Percentiles rank a stretch among this genome's conserved stretches.
Evolutionary conservation across 2,113 vertebrate genomes (phyloP).

Genomic region (Plecturocebus donacophilus): DNA sequence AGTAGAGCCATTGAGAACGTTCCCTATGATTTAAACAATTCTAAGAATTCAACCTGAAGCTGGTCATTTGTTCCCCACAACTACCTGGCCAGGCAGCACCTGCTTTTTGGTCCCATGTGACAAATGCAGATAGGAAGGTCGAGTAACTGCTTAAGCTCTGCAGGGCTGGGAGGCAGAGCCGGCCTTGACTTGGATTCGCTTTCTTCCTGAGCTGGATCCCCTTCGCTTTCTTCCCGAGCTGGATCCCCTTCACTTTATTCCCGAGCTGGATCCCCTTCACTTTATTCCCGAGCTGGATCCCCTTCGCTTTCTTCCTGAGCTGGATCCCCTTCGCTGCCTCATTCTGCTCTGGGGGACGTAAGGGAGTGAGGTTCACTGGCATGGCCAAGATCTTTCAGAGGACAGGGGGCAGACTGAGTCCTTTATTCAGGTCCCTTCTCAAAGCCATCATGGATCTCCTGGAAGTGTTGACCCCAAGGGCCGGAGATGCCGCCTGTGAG

Average conservation of each 20-base stretch:
- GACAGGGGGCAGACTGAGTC: accelerated
- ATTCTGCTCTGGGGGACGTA: neutral
- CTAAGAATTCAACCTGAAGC: neutral
- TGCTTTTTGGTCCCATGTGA: neutral
- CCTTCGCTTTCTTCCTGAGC: too few species aligned
- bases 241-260: neutral
- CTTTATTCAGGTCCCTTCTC: neutral
- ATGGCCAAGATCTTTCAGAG: accelerated
- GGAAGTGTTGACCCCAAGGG: neutral
- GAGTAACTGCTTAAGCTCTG: accelerated
- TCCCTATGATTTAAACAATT: neutral
- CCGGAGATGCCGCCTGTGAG: accelerated
- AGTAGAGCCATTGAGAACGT: neutral
- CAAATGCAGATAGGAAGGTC: neutral
- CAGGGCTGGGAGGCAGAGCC: neutral
- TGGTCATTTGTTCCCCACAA: neutral
- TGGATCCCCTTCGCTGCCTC: accelerated
- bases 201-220: accelerated
- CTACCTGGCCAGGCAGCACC: neutral
- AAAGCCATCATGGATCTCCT: neutral
- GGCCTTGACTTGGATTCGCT: neutral
- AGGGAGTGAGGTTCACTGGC: neutral
- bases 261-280: accelerated
- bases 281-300: accelerated
- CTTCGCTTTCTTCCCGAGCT: neutral